phyloP scores from a whole-genome alignment of 2,888 invertebrate genomes.

The Caradrina clavipalpis region DNA sequence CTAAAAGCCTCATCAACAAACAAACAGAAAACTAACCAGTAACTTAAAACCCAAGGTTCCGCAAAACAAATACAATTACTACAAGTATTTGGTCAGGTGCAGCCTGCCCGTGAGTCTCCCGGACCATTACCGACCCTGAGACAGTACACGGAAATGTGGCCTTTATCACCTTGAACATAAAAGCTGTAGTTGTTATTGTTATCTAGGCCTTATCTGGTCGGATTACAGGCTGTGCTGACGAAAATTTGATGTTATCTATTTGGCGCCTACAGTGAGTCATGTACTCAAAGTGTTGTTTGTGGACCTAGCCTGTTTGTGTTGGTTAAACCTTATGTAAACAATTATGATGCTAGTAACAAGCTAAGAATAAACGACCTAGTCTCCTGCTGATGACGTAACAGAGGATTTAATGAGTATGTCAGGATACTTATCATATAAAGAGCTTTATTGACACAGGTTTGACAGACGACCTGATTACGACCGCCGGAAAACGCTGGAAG shows the following conservation, averaged over 20 bases:
- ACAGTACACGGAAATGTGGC: conserved; percentile 19
- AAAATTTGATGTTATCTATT: conserved; percentile 59
- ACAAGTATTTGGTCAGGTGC: conserved; percentile 60
- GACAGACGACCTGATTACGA: no score
- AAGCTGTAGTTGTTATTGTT: conserved; percentile 36
- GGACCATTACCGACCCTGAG: conserved; percentile 42
- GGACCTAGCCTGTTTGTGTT: conserved; percentile 34
- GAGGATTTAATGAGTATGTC: conserved; percentile 15
- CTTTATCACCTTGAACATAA: conserved; percentile 45
- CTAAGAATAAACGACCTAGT: conserved; percentile 39
- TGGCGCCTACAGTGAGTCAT: conserved; percentile 61
- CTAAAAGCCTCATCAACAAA: conserved; percentile 33
- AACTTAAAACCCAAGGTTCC: conserved; percentile 43
- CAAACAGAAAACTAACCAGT: conserved; percentile 29
- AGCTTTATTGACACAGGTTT: no score
- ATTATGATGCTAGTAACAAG: conserved; percentile 39
- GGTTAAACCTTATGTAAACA: conserved; percentile 41
- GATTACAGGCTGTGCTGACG: conserved; percentile 53
- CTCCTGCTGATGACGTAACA: conserved; percentile 29
- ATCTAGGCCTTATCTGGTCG: conserved; percentile 47
- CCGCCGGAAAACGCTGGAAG: no score
- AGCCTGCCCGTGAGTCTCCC: conserved; percentile 31
- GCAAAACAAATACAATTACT: conserved; percentile 52
- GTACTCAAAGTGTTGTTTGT: conserved; percentile 40
- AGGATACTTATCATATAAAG: background rate